Base-by-base conservation (phyloP, 1,140 invertebrate species). In the Macrobrachium nipponense region DNA sequence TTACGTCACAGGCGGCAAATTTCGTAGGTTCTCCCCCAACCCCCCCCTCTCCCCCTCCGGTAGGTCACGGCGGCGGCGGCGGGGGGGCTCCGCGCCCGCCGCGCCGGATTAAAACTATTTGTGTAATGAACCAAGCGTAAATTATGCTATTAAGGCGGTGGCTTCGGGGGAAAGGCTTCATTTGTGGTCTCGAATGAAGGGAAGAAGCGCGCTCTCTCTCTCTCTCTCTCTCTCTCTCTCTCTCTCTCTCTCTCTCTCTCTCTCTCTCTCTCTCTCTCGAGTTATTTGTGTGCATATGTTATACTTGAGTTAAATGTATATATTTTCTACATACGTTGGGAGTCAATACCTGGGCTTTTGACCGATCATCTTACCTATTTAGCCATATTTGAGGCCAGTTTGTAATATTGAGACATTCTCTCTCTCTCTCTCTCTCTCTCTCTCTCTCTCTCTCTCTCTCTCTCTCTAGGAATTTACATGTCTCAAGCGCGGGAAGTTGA, bases 91-190 rank as follows among this genome's bases (percentile, higher is more conserved):
- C 59, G 68, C 64, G 68, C 83, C 83, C 83, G 73, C 83, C 44
- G 77, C 77, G 77, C 83, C 83, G 83, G 83, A 86, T 86, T 86
- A 86, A 86, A 86, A 86, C 83, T 86, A 86, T 86, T 86, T 86
- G 83, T 86, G 83, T 86, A 86, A 86, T 86, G 83, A 86, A 86
- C 83, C 83, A 86, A 68, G 83, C 83, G 83, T 86, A 86, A 86
- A 86, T 86, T 86, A 86, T 86, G 83, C 83, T 86, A 86, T 86
- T 86, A 86, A 86, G 83, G 83, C 83, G 77, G 83, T 51, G 68
- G 77, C 77, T 75, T 51, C 77, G 73, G 83, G 83, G 83, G 83
- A 80, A 80, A 75, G 83, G 83, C 83, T 80, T 86, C 83, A 79
- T 80, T 79, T 86, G 83, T 75, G 51, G 51, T 51, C 51, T 51